Evolutionary conservation across 2,113 vertebrate genomes (phyloP).

Genomic region (Peucedramus taeniatus): DNA sequence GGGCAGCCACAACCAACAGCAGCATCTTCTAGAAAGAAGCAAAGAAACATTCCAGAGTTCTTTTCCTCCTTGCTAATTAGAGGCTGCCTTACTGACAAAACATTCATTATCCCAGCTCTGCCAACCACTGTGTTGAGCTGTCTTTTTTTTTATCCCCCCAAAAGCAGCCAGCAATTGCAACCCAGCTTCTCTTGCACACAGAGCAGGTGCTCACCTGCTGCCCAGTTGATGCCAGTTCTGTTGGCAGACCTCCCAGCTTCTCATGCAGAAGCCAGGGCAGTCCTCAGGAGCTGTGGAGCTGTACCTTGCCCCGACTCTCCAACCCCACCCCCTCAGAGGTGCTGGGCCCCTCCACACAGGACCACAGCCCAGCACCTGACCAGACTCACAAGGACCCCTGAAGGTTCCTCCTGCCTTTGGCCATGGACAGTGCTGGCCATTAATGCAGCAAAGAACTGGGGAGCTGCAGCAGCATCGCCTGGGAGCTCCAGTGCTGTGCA

Average conservation of each 20-base stretch:
- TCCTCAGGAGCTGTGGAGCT: background rate
- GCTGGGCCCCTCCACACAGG: background rate
- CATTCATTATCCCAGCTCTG: background rate
- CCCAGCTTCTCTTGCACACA: background rate
- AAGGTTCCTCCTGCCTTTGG: background rate
- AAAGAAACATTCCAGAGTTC: background rate
- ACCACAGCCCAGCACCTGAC: background rate
- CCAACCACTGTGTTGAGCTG: background rate
- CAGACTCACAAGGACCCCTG: fast-evolving
- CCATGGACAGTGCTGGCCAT: background rate
- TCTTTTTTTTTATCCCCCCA: too few relatives aligned
- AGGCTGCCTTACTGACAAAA: background rate
- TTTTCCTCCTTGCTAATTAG: background rate
- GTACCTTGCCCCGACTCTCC: fast-evolving
- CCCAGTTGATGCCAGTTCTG: background rate
- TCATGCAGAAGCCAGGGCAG: fast-evolving
- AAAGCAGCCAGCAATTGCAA: background rate
- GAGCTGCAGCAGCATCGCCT: background rate
- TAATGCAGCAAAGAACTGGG: background rate
- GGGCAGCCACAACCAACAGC: background rate
- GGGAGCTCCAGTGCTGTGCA: fast-evolving
- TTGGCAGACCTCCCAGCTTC: background rate
- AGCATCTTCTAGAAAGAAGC: background rate
- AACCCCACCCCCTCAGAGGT: fast-evolving
- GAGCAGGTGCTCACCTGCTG: background rate